A percentile compares a stretch with the other conserved stretches of the same genome.
These are phyloP conservation scores for Engystomops pustulosus DNA, from an alignment of 2,113 vertebrate genomes.

Conservation along the genomic window DNA sequence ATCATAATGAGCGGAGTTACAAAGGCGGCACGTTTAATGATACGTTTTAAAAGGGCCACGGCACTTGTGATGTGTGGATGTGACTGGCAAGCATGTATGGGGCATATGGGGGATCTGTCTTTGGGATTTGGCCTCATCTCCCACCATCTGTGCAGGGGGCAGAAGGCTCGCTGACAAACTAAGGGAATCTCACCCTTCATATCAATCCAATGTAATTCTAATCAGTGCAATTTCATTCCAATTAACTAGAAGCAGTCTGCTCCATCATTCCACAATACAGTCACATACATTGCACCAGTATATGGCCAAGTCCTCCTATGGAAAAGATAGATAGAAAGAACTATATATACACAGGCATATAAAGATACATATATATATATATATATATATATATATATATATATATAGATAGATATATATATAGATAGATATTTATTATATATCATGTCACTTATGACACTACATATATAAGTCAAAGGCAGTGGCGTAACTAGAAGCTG, in stretches of 20 bases:
- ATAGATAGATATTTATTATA: no score
- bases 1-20: slow-evolving; percentile 77
- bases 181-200: slow-evolving; percentile 66
- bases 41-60: slow-evolving; percentile 73
- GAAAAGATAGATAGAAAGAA: background rate
- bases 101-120: slow-evolving; percentile 67
- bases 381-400: no score
- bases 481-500: no score
- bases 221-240: slow-evolving; percentile 28
- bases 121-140: slow-evolving; percentile 62
- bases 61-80: slow-evolving; percentile 66
- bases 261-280: background rate
- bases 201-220: slow-evolving; percentile 25
- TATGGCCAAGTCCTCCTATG: background rate
- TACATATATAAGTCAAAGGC: no score
- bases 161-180: slow-evolving; percentile 65
- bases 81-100: slow-evolving; percentile 61
- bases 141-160: slow-evolving; percentile 71
- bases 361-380: no score
- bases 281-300: background rate
- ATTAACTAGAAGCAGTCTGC: slow-evolving; percentile 33
- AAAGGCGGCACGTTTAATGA: slow-evolving; percentile 69
- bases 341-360: no score
- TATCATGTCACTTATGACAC: no score
- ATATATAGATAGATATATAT: no score